Conservation (phyloP, 2,888 invertebrate species). For the Griposia aprilina region DNA sequence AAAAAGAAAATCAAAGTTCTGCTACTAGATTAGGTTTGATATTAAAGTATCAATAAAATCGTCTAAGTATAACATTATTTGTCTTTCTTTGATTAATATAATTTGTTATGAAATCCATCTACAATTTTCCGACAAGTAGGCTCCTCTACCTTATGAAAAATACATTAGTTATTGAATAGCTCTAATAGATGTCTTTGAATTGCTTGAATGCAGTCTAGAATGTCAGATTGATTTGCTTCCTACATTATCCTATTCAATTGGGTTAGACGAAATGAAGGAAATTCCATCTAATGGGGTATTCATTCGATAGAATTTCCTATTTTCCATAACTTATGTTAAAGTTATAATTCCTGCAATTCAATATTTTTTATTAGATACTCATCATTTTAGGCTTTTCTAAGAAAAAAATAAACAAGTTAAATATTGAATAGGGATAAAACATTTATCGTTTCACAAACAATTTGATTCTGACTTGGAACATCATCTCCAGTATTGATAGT, state of each 20-base stretch:
- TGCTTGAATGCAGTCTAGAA: constrained; percentile 10
- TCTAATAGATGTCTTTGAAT: neutral
- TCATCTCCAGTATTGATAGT: neutral
- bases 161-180: constrained; percentile 8
- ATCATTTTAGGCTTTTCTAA: neutral
- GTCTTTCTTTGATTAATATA: neutral
- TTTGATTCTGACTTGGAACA: neutral
- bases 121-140: constrained; percentile 1
- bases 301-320: neutral
- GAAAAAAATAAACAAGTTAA: neutral
- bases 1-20: neutral
- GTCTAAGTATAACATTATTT: neutral
- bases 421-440: neutral
- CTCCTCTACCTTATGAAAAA: neutral
- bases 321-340: neutral
- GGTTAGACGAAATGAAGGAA: constrained; percentile 1
- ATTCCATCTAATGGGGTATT: neutral
- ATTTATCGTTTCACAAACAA: neutral
- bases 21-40: neutral
- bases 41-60: neutral
- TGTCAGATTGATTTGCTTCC: constrained; percentile 13
- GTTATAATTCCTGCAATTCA: neutral
- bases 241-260: constrained; percentile 10
- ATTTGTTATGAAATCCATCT: neutral
- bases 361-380: neutral